Evolutionary conservation across 2,888 invertebrate species (phyloP).

Genomic region (Xylota sylvarum): DNA sequence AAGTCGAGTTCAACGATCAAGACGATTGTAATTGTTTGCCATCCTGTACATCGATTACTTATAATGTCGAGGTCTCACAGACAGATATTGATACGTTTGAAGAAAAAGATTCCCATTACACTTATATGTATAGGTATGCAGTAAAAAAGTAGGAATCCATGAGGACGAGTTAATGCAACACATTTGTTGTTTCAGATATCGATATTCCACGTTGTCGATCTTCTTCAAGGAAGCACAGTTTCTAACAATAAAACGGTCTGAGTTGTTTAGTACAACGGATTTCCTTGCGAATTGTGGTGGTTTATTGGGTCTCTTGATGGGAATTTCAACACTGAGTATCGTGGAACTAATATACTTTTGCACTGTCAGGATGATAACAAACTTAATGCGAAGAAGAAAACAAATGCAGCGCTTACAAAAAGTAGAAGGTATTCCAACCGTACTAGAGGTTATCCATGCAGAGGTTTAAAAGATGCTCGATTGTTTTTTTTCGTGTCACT

Average conservation of each 20-base stretch:
- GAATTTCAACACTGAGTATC: slow-evolving; percentile 84
- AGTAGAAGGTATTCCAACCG: slow-evolving; percentile 17
- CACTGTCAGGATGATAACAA: slow-evolving; percentile 85
- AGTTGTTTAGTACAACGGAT: slow-evolving; percentile 89
- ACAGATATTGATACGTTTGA: slow-evolving; percentile 89
- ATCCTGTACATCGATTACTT: slow-evolving; percentile 89
- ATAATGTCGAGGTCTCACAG: slow-evolving; percentile 90
- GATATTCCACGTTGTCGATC: slow-evolving; percentile 88
- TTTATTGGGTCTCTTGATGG: slow-evolving; percentile 86
- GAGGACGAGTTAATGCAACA: slow-evolving; percentile 84
- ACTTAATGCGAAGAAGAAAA: slow-evolving; percentile 84
- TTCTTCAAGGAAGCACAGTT: slow-evolving; percentile 91
- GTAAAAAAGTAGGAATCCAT: no score
- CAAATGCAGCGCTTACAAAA: slow-evolving; percentile 79
- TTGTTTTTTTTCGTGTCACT: no score
- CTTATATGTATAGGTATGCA: no score
- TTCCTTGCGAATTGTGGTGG: slow-evolving; percentile 90
- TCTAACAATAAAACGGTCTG: slow-evolving; percentile 88
- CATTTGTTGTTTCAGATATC: slow-evolving; percentile 83
- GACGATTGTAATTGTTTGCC: slow-evolving; percentile 84
- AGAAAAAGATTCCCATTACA: no score
- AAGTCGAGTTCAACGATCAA: slow-evolving; percentile 81
- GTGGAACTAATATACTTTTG: slow-evolving; percentile 87
- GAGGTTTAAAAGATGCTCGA: no score
- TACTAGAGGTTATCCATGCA: no score